Evolutionary conservation across 2,888 invertebrate species (phyloP), one percentile per base, ranked within the genome.

Genomic region (Drosophila pegasa): DNA sequence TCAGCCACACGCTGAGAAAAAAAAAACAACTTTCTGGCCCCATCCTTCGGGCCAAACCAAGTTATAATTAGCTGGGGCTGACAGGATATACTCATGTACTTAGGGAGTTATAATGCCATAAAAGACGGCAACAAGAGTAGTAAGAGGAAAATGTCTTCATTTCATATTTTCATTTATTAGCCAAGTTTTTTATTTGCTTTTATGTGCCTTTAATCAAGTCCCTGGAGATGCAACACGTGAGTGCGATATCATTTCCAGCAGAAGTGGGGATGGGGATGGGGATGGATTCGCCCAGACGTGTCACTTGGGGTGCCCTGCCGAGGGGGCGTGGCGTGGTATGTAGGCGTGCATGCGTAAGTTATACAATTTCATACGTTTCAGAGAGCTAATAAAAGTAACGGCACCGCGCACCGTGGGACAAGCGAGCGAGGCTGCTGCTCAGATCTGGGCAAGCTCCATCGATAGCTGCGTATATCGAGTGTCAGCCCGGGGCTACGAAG

Each of bases 191-290:
- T 87, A 80, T 80, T 81, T 88, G 84, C 84, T 84, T 75, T 87
- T 87, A 88, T 88, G 85, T 63, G 75, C 61, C 76, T 88, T 89
- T 90, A 89, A 90, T 90, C 88, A 89, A 83, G 80, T 90, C 90
- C 87, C 90, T 67, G 59, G 91, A 89, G 90, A 90, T 82, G 89
- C 90, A 90, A 90, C 91, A 90, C 90, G 91, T 90, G 90, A 83
- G 76, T 76, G 66, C 71, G 63, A 72, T 45, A 45, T 47, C 63
- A 75, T 76, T 73, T 67, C 37, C 80, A 65, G 33, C 52, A n/a
- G 61, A 70, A 58, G 68, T 64, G 65, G 71, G 77, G 75, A 47
- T 62, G 51, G 61, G 68, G 56, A 66, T 64, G 65, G 71, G 77
- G 75, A 47, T 62, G 51, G 56, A 16, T 43, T 7, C 22, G 4